Evolutionary conservation across 2,888 invertebrate species (phyloP).

Genomic region (Chloromyia formosa): DNA sequence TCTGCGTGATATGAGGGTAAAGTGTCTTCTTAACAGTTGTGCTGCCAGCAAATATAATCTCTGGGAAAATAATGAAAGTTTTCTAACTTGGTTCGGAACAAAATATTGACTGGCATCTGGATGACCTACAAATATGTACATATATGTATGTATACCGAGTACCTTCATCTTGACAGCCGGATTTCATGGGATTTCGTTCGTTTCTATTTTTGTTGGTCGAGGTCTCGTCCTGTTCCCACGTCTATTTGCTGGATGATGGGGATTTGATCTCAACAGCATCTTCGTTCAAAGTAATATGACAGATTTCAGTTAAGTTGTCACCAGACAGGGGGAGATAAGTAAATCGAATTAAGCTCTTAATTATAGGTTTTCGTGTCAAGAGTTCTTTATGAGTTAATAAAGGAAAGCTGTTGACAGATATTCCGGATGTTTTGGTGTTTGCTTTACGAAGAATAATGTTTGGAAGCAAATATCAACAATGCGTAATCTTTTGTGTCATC

Average conservation of each 20-base stretch:
- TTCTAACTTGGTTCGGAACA: neutral
- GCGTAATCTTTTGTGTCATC: too few species aligned
- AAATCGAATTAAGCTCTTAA: slow-evolving; percentile 38
- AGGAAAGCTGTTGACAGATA: too few species aligned
- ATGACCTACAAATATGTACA: slow-evolving; percentile 27
- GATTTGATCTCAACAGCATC: slow-evolving; percentile 1
- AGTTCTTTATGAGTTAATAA: slow-evolving; percentile 23
- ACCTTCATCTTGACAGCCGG: slow-evolving; percentile 31
- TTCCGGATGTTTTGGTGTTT: too few species aligned
- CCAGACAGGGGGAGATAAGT: slow-evolving; percentile 1
- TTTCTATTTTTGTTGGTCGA: too few species aligned
- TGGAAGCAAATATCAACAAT: too few species aligned
- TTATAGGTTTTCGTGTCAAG: slow-evolving; percentile 20
- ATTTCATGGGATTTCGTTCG: slow-evolving; percentile 9
- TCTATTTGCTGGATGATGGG: slow-evolving; percentile 17
- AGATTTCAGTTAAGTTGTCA: slow-evolving; percentile 34
- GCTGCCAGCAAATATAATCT: slow-evolving; percentile 30
- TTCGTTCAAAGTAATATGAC: slow-evolving; percentile 21
- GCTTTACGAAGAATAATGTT: too few species aligned
- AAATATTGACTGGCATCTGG: slow-evolving; percentile 21
- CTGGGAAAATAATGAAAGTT: slow-evolving; percentile 39
- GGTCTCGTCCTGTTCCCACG: too few species aligned
- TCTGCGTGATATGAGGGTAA: slow-evolving; percentile 27
- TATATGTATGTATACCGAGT: neutral
- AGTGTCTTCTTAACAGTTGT: slow-evolving; percentile 34